Evolutionary conservation across 2,113 vertebrate genomes (phyloP).

Genomic region (Baryphthengus martii): DNA sequence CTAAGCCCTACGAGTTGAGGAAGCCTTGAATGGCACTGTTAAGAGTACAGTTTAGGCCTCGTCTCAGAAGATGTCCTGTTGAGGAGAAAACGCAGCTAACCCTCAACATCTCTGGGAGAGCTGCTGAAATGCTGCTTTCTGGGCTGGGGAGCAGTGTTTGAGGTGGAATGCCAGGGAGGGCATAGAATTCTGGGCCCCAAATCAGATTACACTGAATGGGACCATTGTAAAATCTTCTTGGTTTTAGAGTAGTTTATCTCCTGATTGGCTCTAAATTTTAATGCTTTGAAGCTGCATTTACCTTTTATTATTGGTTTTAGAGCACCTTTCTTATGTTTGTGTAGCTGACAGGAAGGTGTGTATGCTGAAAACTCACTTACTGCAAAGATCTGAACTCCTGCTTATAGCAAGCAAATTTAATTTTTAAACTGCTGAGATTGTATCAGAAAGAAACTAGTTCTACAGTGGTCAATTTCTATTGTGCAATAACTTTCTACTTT

Average conservation of each 20-base stretch:
- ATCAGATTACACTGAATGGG: background rate
- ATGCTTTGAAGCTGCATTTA: background rate
- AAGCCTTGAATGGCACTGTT: rapidly evolving
- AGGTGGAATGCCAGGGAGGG: rapidly evolving
- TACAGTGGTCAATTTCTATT: background rate
- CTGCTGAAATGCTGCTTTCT: background rate
- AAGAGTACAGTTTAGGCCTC: rapidly evolving
- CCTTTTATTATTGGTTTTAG: background rate
- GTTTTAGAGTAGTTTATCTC: background rate
- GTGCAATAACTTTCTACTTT: background rate
- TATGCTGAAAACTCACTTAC: background rate
- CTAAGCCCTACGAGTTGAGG: background rate
- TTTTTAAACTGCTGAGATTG: background rate
- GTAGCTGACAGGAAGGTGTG: background rate
- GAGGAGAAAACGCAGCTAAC: rapidly evolving
- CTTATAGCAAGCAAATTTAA: background rate
- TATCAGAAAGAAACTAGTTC: background rate
- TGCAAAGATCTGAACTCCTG: background rate
- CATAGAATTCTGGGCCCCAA: background rate
- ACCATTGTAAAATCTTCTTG: background rate
- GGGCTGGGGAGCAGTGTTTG: background rate
- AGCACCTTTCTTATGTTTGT: background rate
- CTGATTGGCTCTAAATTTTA: rapidly evolving
- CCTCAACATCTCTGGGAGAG: rapidly evolving
- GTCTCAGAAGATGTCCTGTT: background rate